phyloP scores from a whole-genome alignment of 2,888 invertebrate genomes.

The Synergus gifuensis region DNA sequence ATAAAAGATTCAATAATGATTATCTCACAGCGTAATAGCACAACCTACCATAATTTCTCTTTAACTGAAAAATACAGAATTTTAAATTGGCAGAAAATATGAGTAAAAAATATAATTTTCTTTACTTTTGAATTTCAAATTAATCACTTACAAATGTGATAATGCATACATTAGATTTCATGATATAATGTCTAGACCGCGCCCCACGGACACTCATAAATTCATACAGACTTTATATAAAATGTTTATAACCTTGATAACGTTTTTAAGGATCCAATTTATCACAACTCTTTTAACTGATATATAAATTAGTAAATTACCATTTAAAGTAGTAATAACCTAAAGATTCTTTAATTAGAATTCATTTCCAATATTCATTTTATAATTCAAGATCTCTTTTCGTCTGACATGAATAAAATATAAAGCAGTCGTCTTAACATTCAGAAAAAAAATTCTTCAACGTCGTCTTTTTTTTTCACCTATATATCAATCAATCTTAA shows the following conservation, averaged over 20 bases:
- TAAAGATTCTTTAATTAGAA: background rate
- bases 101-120: no score
- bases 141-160: background rate
- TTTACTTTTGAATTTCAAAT: no score
- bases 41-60: no score
- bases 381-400: background rate
- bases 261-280: background rate
- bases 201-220: background rate
- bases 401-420: background rate
- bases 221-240: background rate
- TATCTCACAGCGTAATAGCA: background rate
- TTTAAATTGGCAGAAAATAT: background rate
- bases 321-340: background rate
- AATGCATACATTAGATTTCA: background rate
- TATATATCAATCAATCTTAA: background rate
- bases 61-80: background rate
- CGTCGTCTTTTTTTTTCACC: background rate
- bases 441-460: background rate
- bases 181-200: background rate
- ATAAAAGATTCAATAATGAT: background rate
- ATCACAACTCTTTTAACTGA: background rate
- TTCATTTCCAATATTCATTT: background rate
- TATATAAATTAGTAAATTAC: background rate
- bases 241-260: background rate
- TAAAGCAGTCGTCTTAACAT: background rate